Conservation (phyloP, 92 coral and sea anemone species). For the Pocillopora grandis region DNA sequence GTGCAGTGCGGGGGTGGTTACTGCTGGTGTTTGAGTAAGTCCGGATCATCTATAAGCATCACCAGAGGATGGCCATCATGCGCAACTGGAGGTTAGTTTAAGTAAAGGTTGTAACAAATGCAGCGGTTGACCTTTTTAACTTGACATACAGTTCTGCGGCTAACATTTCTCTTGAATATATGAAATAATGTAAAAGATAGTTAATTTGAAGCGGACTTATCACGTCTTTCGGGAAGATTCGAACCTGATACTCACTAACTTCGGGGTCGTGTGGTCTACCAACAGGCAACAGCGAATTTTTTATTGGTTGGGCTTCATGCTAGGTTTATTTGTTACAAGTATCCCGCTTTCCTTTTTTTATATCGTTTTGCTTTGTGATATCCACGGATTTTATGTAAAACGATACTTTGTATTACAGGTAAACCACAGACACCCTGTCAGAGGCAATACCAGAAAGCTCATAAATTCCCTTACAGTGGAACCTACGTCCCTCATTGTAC, state of each 20-base stretch:
- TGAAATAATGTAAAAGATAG: no score
- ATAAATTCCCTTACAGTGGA: conserved; percentile 7
- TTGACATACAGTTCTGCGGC: neutral
- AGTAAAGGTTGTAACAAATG: neutral
- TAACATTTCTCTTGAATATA: neutral
- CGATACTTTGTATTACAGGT: conserved; percentile 33
- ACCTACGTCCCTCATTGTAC: conserved; percentile 81
- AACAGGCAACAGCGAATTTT: no score
- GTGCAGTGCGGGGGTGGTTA: conserved; percentile 77
- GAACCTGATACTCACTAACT: no score
- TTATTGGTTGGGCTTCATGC: no score
- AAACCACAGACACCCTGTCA: conserved; percentile 74
- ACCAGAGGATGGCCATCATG: conserved; percentile 63
- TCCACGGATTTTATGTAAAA: neutral
- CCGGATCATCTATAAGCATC: conserved; percentile 48
- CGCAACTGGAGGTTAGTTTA: conserved; percentile 59
- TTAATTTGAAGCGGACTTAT: no score
- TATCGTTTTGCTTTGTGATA: no score
- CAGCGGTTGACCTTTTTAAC: no score
- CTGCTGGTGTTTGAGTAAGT: conserved; percentile 80
- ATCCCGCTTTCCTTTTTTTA: no score
- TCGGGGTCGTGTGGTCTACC: no score
- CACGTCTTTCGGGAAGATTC: no score
- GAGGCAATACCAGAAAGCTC: conserved; percentile 61
- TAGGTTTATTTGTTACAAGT: no score